phyloP scores from a whole-genome alignment of 2,888 invertebrate genomes.

The Acanthacorydalis orientalis region DNA sequence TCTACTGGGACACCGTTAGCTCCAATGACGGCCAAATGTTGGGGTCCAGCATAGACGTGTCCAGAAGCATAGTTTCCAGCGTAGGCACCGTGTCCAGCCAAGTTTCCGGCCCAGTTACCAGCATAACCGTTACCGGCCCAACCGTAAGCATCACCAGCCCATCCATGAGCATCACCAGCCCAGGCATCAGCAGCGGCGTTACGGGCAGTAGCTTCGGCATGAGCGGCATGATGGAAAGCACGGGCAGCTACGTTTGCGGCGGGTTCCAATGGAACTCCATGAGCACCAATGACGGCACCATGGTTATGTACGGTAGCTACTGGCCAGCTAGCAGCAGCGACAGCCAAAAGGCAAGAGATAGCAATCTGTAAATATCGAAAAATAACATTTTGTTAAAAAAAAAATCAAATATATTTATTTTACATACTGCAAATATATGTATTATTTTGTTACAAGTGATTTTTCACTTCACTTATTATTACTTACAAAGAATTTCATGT shows the following conservation, averaged over 20 bases:
- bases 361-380: conserved; percentile 1
- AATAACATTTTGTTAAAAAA: too few relatives aligned
- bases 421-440: too few relatives aligned
- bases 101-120: neutral
- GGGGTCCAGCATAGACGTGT: conserved; percentile 7
- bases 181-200: conserved; percentile 2
- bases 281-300: neutral
- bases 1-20: conserved; percentile 28
- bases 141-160: conserved; percentile 9
- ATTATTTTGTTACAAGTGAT: too few relatives aligned
- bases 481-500: conserved; percentile 3
- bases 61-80: neutral
- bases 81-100: neutral
- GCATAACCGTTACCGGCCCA: neutral
- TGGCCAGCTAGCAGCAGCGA: conserved; percentile 1
- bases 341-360: conserved; percentile 6
- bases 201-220: conserved; percentile 1
- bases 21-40: conserved; percentile 4
- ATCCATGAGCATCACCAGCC: neutral
- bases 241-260: neutral
- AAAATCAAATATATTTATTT: too few relatives aligned
- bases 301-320: neutral
- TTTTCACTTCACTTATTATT: neutral
- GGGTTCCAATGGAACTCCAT: neutral
- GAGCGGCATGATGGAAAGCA: neutral